Conservation (phyloP, 2,888 invertebrate species). For the Ectemnius cavifrons region DNA sequence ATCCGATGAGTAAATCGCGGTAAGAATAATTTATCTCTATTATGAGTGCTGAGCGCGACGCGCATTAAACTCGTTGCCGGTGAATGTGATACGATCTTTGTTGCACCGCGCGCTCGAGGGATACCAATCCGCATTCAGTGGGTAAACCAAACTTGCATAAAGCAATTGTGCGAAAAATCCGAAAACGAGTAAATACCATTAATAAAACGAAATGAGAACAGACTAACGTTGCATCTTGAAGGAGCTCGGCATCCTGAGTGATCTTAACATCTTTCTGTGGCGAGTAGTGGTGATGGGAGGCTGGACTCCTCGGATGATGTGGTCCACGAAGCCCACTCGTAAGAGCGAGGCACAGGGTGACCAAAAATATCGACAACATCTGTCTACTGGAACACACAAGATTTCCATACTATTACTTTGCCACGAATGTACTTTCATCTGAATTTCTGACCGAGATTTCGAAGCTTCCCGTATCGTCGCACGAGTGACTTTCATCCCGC, state of each 20-base stretch:
- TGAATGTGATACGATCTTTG: no score
- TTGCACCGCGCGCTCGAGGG: no score
- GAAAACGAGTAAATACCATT: no score
- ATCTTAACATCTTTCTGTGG: conserved; percentile 82
- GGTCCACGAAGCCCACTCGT: conserved; percentile 80
- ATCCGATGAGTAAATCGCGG: neutral
- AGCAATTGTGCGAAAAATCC: no score
- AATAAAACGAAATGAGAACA: no score
- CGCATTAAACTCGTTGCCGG: no score
- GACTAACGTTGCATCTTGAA: conserved; percentile 86
- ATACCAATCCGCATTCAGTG: no score
- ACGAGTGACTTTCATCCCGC: no score
- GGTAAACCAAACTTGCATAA: neutral
- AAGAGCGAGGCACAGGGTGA: conserved; percentile 54
- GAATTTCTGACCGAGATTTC: no score
- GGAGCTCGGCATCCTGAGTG: conserved; percentile 84
- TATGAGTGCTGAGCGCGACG: neutral
- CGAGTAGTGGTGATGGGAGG: conserved; percentile 81
- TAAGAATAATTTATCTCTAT: conserved; percentile 14
- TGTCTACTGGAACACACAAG: conserved; percentile 47
- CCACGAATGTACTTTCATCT: no score
- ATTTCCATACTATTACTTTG: no score
- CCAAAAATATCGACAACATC: conserved; percentile 56
- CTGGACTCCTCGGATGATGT: conserved; percentile 82
- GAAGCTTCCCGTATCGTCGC: no score